A percentile compares a stretch with the other conserved stretches of the same genome.
These are phyloP conservation scores for Pao palembangensis DNA, from an alignment of 2,113 vertebrate species.

Conservation along the genomic window DNA sequence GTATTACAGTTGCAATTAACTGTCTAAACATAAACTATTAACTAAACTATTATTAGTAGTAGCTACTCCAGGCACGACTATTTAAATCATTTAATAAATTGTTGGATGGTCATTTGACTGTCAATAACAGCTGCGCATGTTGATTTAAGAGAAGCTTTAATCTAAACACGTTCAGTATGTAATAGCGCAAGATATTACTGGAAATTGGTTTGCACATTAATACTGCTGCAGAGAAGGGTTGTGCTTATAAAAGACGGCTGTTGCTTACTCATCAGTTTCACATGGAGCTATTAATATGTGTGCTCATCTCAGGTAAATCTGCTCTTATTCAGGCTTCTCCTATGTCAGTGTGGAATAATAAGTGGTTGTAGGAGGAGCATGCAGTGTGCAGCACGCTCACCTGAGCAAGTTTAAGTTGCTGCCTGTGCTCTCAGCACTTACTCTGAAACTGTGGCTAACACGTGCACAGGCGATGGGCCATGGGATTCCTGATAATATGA, in stretches of 20 bases:
- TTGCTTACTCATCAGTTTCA: slow-evolving; percentile 3
- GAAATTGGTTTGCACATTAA: background rate
- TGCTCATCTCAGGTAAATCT: slow-evolving; percentile 34
- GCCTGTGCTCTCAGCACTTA: slow-evolving; percentile 15
- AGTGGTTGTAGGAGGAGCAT: slow-evolving; percentile 53
- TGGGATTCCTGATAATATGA: slow-evolving; percentile 66
- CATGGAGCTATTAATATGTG: background rate
- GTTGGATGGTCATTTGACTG: background rate
- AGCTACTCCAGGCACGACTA: background rate
- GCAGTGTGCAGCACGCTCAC: slow-evolving; percentile 25
- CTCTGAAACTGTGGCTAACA: slow-evolving; percentile 41
- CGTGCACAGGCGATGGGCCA: slow-evolving; percentile 56
- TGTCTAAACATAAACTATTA: background rate
- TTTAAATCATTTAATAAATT: background rate
- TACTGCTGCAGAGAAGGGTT: background rate
- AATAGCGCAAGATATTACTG: background rate
- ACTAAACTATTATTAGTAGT: too few species aligned
- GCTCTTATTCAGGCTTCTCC: slow-evolving; percentile 30
- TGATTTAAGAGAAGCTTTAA: background rate
- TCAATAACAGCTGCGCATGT: background rate
- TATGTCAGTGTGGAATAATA: slow-evolving; percentile 20
- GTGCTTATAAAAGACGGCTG: background rate
- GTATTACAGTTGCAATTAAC: too few species aligned
- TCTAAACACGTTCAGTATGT: background rate
- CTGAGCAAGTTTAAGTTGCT: slow-evolving; percentile 44